Evolutionary conservation across 2,888 invertebrate species (phyloP).

Genomic region (Ophion ventricosus): DNA sequence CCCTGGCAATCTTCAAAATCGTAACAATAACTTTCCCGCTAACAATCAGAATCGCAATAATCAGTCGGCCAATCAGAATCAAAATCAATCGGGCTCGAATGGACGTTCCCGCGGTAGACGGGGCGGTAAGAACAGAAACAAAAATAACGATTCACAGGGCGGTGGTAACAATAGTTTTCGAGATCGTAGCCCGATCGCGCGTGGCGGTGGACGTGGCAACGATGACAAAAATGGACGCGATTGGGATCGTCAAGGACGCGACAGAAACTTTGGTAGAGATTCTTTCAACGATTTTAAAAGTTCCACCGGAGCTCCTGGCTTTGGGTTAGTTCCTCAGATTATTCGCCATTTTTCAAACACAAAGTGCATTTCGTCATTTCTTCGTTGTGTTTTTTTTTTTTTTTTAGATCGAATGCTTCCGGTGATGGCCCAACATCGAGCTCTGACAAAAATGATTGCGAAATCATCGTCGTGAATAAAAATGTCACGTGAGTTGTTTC

Average conservation of each 20-base stretch:
- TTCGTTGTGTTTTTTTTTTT: conserved; percentile 1
- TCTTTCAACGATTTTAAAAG: conserved; percentile 78
- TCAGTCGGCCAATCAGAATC: conserved; percentile 64
- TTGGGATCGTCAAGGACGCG: conserved; percentile 74
- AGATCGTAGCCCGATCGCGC: conserved; percentile 80
- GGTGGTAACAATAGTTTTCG: conserved; percentile 75
- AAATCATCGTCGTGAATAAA: conserved; percentile 94
- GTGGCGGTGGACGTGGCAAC: conserved; percentile 68
- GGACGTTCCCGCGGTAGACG: conserved; percentile 71
- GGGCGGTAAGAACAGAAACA: conserved; percentile 79
- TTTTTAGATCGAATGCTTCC: conserved; percentile 66
- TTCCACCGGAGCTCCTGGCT: conserved; percentile 72
- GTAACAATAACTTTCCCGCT: conserved; percentile 61
- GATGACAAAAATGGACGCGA: conserved; percentile 73
- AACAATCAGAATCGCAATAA: conserved; percentile 73
- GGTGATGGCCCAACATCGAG: conserved; percentile 77
- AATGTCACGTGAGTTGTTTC: conserved; percentile 89
- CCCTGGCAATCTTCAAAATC: conserved; percentile 64
- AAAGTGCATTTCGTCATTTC: background rate
- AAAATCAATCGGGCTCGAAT: conserved; percentile 62
- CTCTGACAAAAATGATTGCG: conserved; percentile 92
- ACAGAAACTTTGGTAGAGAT: conserved; percentile 71
- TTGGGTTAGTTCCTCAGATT: conserved; percentile 74
- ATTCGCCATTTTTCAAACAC: background rate
- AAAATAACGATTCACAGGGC: conserved; percentile 72